phyloP scores from a whole-genome alignment of 2,113 vertebrate species.

The Eptesicus fuscus region DNA sequence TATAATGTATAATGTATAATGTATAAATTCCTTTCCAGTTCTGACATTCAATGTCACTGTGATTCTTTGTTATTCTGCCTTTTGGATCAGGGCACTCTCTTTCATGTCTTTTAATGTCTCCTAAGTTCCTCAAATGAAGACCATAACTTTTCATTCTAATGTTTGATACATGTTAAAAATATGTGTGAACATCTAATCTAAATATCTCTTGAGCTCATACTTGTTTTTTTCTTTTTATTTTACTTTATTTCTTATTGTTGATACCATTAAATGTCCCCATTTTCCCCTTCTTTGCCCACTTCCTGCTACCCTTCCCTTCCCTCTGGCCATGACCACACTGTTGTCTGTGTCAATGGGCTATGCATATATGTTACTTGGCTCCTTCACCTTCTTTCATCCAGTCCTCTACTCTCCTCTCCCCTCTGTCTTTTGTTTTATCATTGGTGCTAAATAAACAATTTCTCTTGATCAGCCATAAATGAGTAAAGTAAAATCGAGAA shows the following conservation, averaged over 20 bases:
- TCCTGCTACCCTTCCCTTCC: too few species aligned
- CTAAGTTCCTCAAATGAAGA: background rate
- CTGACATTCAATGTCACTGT: background rate
- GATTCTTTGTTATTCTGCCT: background rate
- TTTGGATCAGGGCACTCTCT: background rate
- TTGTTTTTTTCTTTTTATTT: background rate
- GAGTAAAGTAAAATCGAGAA: conserved; percentile 18
- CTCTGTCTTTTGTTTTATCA: background rate
- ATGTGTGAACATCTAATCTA: background rate
- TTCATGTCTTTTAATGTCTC: background rate
- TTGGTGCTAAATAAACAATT: background rate
- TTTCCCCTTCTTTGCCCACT: too few species aligned
- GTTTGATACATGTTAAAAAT: background rate
- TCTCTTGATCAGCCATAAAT: background rate
- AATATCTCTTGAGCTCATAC: background rate
- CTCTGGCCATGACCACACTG: too few species aligned
- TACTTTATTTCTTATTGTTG: too few species aligned
- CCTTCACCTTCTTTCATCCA: too few species aligned
- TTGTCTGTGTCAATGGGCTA: too few species aligned
- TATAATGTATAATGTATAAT: too few species aligned
- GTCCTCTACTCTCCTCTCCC: too few species aligned
- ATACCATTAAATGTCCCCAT: too few species aligned
- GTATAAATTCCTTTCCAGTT: background rate
- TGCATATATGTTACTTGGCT: too few species aligned
- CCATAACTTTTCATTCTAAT: background rate